Base-by-base conservation (phyloP, 2,888 invertebrate species). In the Neoaliturus tenellus region DNA sequence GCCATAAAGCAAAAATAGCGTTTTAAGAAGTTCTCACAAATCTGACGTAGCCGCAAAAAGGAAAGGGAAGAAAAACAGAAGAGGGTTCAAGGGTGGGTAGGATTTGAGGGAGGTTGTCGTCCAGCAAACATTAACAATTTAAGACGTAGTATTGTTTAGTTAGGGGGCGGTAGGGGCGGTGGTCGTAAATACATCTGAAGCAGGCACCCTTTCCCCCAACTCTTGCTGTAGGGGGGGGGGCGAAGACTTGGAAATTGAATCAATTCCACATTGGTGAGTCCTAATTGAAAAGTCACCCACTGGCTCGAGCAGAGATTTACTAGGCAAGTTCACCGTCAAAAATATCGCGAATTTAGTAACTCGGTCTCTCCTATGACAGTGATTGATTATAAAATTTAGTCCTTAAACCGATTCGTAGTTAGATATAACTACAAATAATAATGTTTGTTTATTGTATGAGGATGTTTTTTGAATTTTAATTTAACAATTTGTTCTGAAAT, bases 241-340 rank as follows among this genome's bases (percentile, higher is more conserved):
- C 58, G 83, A 39, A 41, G 83, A 83, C 83, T 83, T 83, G 83
- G 83, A 78, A 83, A 83, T 83, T 78, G 78, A 83, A 83, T 83
- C 83, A 83, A 51, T 83, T 83, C 83, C 83, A 31, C 83, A 67
- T 83, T 78, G 83, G 75, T 83, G 67, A 75, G 67, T 44, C 67
- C 83, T 83, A 83, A 83, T 83, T 83, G 83, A 83, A 83, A 83
- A 83, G 81, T 81, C 81, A 81, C 25, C 71, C 71, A 71, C 71
- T 71, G 71, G 71, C 71, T 23, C 71, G 71, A n/a, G 12, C 14
- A 3, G 35, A 71, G 71, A 71, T 71, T 71, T 71, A 71, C 71
- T 71, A 71, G 33, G 39, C 33, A 35, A 71, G 71, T 71, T 41
- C 35, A 4, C 39, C 41, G 41, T 71, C 39, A 71, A 71, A 71